These are phyloP conservation scores for Callinectes sapidus DNA, from an alignment of 2,888 invertebrate species.

Conservation along the genomic window DNA sequence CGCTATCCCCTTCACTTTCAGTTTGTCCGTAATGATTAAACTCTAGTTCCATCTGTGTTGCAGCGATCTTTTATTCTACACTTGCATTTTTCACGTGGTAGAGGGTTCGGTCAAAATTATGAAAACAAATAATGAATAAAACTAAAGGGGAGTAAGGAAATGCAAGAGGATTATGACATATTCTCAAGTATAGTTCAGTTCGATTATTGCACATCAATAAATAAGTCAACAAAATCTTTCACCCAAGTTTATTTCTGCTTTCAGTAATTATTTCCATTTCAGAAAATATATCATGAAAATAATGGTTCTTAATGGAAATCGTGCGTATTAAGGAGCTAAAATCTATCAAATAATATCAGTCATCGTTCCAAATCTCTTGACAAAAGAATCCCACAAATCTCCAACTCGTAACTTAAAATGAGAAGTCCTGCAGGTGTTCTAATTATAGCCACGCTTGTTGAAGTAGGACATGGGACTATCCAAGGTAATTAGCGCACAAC, in stretches of 20 bases:
- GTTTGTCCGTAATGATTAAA: constrained; percentile 4
- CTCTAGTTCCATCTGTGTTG: background rate
- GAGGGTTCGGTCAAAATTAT: too few relatives aligned
- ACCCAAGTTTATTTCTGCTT: too few relatives aligned
- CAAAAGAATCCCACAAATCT: background rate
- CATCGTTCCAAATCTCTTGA: background rate
- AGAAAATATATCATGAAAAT: background rate
- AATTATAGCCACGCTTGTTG: background rate
- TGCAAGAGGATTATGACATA: too few relatives aligned
- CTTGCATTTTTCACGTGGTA: too few relatives aligned
- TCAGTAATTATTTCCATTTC: background rate
- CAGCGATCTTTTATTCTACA: too few relatives aligned
- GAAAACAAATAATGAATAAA: too few relatives aligned
- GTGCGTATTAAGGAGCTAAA: too few relatives aligned
- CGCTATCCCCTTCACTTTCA: background rate
- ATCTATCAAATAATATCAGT: too few relatives aligned
- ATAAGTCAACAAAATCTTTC: too few relatives aligned
- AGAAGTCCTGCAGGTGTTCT: background rate
- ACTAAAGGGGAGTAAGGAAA: too few relatives aligned
- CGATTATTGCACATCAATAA: too few relatives aligned
- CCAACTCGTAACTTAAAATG: background rate
- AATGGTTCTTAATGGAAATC: background rate
- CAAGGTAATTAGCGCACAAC: background rate
- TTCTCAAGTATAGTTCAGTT: too few relatives aligned
- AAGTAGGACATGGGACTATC: background rate